Evolutionary conservation across 2,113 vertebrate genomes (phyloP), one percentile per base, ranked within the genome.

Genomic region (Corynorhinus townsendii): DNA sequence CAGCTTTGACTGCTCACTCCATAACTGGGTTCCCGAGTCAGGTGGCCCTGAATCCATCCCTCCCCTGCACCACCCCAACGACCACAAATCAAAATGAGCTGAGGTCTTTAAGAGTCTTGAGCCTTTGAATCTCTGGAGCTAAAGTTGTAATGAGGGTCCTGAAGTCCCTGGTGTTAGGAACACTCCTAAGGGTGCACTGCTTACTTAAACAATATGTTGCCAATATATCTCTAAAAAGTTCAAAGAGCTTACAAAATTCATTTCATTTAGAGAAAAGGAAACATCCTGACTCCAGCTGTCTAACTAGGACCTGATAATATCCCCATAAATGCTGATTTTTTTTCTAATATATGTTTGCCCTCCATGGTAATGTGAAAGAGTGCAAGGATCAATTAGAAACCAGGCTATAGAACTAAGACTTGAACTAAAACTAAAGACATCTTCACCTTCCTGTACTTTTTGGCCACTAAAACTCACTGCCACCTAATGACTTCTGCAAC

Each of bases 191-290:
- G 14, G 35, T 80, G 87, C 77, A 91, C 30, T 68, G 38, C 80
- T 79, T 96, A 90, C 76, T 82, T 68, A 93, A 2, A 95, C 47
- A 95, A 30, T 38, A 83, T 59, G 72, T 75, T 94, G 59, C 52
- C 62, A 97, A 80, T 47, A 87, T 7, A 76, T 64, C 38, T 93
- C n/a, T 62, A 89, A 72, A 90, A 96, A 94, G 90, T 95, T 96
- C 92, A 95, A 95, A 96, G 80, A 45, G 75, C 71, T 92, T 72
- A 85, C n/a, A 94, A 89, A 93, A 92, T 73, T 83, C 80, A 92
- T 86, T 86, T 96, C 76, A 76, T 91, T 85, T 71, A 56, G 47
- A 85, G 75, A 82, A 90, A 96, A 87, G 30, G 45, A 96, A 96
- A 86, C 75, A 95, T 90, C 56, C 85, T 82, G 33, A 83, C 33